A percentile compares a stretch with the other conserved stretches of the same genome.
phyloP scores from a whole-genome alignment of 2,888 invertebrate genomes.

The Serripes groenlandicus region DNA sequence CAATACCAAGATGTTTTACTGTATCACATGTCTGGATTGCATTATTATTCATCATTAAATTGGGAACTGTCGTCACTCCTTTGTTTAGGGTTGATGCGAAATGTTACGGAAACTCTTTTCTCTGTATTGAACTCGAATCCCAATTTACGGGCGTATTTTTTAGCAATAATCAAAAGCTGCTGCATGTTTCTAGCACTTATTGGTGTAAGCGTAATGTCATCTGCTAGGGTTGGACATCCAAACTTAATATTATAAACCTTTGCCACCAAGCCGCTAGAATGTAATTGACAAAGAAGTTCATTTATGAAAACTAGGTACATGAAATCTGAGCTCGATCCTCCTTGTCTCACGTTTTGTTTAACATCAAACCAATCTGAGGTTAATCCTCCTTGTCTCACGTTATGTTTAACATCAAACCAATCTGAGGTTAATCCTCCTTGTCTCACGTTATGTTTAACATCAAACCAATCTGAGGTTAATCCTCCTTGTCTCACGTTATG shows the following conservation, averaged over 20 bases:
- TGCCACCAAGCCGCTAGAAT: background rate
- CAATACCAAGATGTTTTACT: background rate
- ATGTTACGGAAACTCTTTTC: background rate
- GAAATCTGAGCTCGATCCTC: slow-evolving; percentile 1
- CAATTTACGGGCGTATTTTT: background rate
- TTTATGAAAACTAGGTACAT: background rate
- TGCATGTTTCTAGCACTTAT: background rate
- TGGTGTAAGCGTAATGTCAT: background rate
- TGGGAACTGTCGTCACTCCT: background rate
- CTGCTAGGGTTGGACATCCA: slow-evolving; percentile 1
- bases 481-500: no score
- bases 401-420: no score
- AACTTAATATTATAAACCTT: background rate
- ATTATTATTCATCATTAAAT: background rate
- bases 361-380: no score
- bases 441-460: no score
- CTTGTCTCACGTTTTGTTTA: no score
- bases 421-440: no score
- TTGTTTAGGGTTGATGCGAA: background rate
- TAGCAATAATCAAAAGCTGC: no score
- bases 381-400: no score
- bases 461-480: no score
- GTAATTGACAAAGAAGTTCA: background rate
- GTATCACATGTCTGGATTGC: background rate
- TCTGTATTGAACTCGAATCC: background rate